Percentiles rank a stretch among this genome's conserved stretches.
Conservation (phyloP, 2,888 invertebrate species). For the Lasioglossum marginatum region DNA sequence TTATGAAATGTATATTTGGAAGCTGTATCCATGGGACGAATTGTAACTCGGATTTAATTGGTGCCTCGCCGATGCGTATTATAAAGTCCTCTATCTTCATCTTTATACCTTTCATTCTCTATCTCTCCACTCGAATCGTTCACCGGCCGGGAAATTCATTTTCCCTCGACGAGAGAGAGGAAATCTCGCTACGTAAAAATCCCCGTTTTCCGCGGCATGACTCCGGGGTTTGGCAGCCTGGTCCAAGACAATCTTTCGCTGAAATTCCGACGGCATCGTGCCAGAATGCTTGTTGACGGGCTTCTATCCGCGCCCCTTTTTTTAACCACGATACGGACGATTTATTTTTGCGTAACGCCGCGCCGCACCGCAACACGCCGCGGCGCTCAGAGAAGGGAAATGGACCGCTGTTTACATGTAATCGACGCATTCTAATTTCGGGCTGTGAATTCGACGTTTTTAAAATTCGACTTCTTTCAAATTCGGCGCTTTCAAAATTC, state of each 20-base stretch:
- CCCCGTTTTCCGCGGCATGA: conserved; percentile 42
- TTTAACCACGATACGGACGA: conserved; percentile 24
- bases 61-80: neutral
- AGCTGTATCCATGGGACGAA: neutral
- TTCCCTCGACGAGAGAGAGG: neutral
- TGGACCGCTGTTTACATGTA: neutral
- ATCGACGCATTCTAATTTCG: neutral
- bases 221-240: conserved; percentile 52
- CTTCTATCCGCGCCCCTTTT: conserved; percentile 37
- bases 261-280: conserved; percentile 69
- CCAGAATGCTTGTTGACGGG: conserved; percentile 73
- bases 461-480: neutral
- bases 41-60: conserved; percentile 18
- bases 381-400: neutral
- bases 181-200: conserved; percentile 9
- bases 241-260: conserved; percentile 53
- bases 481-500: no score
- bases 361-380: conserved; percentile 14
- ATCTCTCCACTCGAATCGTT: neutral
- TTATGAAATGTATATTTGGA: conserved; percentile 2
- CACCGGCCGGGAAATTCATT: conserved; percentile 38
- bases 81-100: neutral
- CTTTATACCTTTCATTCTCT: neutral
- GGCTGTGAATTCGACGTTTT: neutral
- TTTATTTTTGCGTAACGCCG: conserved; percentile 48